Base-by-base conservation (phyloP, 2,113 vertebrate species). In the Vireo altiloquus region DNA sequence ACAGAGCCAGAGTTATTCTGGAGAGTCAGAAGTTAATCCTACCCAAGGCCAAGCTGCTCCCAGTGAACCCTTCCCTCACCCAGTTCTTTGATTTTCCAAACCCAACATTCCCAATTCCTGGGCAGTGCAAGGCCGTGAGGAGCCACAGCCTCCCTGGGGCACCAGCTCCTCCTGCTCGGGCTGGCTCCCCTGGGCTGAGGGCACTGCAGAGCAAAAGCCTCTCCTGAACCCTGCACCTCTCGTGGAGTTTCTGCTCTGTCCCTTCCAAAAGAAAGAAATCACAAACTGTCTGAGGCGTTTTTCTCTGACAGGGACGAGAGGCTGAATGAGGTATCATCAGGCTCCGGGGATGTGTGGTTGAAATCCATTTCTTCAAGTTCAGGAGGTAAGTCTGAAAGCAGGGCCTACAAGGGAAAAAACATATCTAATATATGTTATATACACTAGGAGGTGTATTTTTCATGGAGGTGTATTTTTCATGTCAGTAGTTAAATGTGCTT, bases 341-440 rank as follows among this genome's bases (percentile, higher is more conserved):
- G 96, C 82, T 98, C 98, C 2, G 84, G 97, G 49, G 98, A 98
- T 31, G 96, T 96, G 61, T 98, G 97, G 87, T 96, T 98, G 96
- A 98, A 97, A 96, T 99, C 98, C 98, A 98, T 98, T 97, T 98
- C 98, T 97, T 99, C 99, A 94, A 98, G 98, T 89, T 99, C 98
- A 90, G 99, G 99, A 99, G 99, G 99, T 98, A 99, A 99, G 97
- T 99, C 99, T 97, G 98, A 98, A 87, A 99, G 98, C 96, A 99
- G 98, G 92, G 98, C 99, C 99, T 99, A 50, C 13, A 37, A 92
- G n/a, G 54, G 63, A 94, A 91, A 91, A 76, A 85, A 87, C 17
- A 80, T 33, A 53, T 16, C 7, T 61, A 56, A 23, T 22, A 22
- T 63, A 46, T 6, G 33, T 10, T 20, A 30, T 13, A 16, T n/a